Evolutionary conservation across 2,888 invertebrate species (phyloP).

Genomic region (Agriotes lineatus): DNA sequence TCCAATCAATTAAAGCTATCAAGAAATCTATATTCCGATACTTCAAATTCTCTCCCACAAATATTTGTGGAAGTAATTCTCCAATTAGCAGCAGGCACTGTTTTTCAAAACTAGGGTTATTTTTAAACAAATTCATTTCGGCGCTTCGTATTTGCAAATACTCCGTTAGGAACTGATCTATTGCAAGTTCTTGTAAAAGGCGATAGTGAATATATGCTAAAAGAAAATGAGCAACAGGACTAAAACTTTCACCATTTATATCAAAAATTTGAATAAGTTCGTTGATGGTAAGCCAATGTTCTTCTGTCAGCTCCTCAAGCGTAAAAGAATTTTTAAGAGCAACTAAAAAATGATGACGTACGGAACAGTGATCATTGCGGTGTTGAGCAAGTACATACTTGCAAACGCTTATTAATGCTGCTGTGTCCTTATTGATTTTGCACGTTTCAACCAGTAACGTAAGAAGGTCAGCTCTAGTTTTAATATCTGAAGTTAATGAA

Average conservation of each 20-base stretch:
- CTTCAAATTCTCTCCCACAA: not conserved
- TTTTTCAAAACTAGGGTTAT: conserved; percentile 25
- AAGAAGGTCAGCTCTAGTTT: conserved; percentile 8
- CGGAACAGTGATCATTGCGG: conserved; percentile 19
- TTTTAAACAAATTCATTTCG: not conserved
- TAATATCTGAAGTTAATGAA: conserved; percentile 21
- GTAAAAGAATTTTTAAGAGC: conserved; percentile 1
- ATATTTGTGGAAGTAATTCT: conserved; percentile 9
- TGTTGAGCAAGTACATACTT: conserved; percentile 30
- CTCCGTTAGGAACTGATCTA: conserved; percentile 13
- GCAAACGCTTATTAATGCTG: conserved; percentile 19
- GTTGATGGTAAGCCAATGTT: conserved; percentile 29
- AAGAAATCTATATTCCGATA: not conserved
- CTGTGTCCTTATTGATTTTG: conserved; percentile 22
- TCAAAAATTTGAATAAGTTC: conserved; percentile 25
- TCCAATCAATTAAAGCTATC: conserved; percentile 19
- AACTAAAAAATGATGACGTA: conserved; percentile 12
- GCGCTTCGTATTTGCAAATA: not conserved
- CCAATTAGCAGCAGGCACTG: conserved; percentile 17
- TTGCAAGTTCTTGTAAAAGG: not conserved
- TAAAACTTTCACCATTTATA: conserved; percentile 32
- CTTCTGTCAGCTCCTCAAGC: conserved; percentile 5
- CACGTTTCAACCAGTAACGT: conserved; percentile 26
- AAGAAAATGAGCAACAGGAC: not conserved
- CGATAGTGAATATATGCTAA: conserved; percentile 15